A percentile compares a stretch with the other conserved stretches of the same genome.
These are phyloP conservation scores for Asobara japonica DNA, from an alignment of 1,140 invertebrate genomes.

Conservation along the genomic window DNA sequence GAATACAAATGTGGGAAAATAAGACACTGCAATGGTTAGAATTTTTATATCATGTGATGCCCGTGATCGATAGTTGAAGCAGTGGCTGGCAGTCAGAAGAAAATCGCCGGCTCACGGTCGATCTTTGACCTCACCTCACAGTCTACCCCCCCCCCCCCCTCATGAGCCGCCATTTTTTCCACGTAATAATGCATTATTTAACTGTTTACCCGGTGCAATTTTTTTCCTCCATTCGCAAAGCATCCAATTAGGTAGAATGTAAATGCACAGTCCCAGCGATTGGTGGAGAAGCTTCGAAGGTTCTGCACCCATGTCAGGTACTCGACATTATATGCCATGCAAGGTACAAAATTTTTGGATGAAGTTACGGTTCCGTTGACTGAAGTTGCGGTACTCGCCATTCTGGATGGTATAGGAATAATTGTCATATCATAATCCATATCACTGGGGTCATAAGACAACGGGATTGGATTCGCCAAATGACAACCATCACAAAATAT, in stretches of 20 bases:
- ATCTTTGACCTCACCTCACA: background rate
- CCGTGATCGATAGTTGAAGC: background rate
- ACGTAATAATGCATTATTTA: background rate
- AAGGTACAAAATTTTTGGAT: background rate
- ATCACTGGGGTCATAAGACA: no score
- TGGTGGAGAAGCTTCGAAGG: background rate
- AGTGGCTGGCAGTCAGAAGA: background rate
- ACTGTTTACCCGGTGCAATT: background rate
- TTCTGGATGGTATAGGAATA: no score
- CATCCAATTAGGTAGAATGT: conserved; percentile 6
- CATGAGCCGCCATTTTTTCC: background rate
- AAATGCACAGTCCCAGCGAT: background rate
- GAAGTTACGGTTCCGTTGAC: no score
- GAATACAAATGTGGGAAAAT: background rate
- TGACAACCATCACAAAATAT: no score
- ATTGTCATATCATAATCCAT: no score
- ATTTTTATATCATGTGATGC: background rate
- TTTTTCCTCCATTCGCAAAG: background rate
- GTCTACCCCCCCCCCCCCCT: background rate
- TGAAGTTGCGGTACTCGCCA: no score
- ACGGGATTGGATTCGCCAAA: no score
- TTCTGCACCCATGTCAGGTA: background rate
- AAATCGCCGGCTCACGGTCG: background rate
- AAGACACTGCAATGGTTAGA: background rate
- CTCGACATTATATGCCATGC: background rate